Conservation (phyloP, 64 coral and sea anemone species). For the Anthopleura sola region DNA sequence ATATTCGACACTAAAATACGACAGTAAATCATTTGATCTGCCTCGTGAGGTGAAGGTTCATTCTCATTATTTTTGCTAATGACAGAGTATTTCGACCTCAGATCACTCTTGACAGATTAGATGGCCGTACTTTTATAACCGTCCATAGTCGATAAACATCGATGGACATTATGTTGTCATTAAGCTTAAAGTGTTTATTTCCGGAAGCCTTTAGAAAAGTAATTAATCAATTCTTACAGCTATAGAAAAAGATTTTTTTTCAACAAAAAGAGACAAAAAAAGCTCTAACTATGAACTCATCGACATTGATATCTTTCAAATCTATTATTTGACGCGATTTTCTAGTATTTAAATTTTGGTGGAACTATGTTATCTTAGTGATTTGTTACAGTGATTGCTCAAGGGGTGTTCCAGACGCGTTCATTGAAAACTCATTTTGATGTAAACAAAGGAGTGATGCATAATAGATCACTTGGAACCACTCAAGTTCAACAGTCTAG, state of each 20-base stretch:
- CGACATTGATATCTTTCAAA: background rate
- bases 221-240: background rate
- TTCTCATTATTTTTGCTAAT: background rate
- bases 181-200: slow-evolving; percentile 21
- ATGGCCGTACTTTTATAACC: background rate
- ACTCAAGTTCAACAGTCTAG: background rate
- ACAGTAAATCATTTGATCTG: too few relatives aligned
- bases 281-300: background rate
- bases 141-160: background rate
- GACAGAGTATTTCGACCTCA: background rate
- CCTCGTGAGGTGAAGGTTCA: background rate
- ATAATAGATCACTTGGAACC: background rate
- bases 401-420: background rate
- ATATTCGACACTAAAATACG: too few relatives aligned
- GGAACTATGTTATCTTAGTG: background rate
- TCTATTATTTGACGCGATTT: too few relatives aligned
- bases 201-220: slow-evolving; percentile 4
- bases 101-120: background rate
- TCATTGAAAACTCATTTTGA: background rate
- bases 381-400: background rate
- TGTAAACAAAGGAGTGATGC: background rate
- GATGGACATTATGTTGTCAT: background rate
- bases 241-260: background rate
- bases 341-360: background rate
- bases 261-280: background rate